These are phyloP conservation scores for Nebria salina DNA, from an alignment of 2,888 invertebrate genomes.

Conservation along the genomic window DNA sequence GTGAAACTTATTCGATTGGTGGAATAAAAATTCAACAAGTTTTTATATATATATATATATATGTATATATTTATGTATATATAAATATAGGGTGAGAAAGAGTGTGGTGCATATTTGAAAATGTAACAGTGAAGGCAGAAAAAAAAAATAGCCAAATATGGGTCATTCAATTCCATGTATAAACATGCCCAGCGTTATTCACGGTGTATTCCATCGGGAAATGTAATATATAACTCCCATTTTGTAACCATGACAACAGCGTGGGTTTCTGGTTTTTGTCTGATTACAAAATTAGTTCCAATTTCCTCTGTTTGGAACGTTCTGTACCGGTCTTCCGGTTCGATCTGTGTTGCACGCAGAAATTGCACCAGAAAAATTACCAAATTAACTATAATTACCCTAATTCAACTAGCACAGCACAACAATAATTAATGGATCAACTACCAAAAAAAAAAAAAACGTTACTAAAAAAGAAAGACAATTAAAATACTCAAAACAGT, in stretches of 20 bases:
- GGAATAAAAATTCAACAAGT: background rate
- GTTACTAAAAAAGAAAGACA: too few relatives aligned
- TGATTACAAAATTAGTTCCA: conserved; percentile 15
- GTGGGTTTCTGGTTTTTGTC: conserved; percentile 2
- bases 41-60: background rate
- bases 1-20: background rate
- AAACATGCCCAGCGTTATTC: background rate
- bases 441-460: too few relatives aligned
- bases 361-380: background rate
- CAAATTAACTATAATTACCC: background rate
- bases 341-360: conserved; percentile 2
- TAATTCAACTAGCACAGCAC: too few relatives aligned
- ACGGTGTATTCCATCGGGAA: conserved; percentile 12
- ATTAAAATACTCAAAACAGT: too few relatives aligned
- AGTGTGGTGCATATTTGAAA: background rate
- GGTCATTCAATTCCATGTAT: background rate
- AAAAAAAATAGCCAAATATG: background rate
- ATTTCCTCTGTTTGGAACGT: background rate
- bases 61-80: too few relatives aligned
- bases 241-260: conserved; percentile 6
- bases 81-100: too few relatives aligned
- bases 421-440: too few relatives aligned
- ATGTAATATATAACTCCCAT: conserved; percentile 17
- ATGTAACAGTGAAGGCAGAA: background rate
- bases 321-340: background rate